Percentiles rank a stretch among this genome's conserved stretches.
phyloP scores from a whole-genome alignment of 2,797 vertebrate species.

The Paramormyrops hopkinsi region DNA sequence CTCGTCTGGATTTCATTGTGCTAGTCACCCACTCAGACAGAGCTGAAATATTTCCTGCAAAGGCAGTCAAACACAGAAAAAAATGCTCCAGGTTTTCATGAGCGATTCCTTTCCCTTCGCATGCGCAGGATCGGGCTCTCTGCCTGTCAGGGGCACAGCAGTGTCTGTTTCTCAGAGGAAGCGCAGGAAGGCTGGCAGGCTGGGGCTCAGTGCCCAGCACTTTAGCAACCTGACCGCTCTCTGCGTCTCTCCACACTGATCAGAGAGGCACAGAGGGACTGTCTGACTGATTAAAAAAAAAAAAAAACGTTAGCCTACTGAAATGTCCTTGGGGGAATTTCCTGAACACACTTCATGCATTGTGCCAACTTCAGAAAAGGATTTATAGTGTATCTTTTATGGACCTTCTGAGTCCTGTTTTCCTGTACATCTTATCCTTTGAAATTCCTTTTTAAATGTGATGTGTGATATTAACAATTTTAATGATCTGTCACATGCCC shows the following conservation, averaged over 20 bases:
- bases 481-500: neutral
- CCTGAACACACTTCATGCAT: neutral
- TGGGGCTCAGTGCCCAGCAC: neutral
- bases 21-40: neutral
- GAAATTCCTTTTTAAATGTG: neutral
- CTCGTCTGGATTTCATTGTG: neutral
- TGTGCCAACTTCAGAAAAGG: neutral
- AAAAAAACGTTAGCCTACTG: neutral
- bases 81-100: neutral
- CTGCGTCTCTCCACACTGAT: neutral
- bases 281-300: neutral
- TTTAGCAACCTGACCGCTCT: neutral
- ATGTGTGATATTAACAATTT: neutral
- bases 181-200: neutral
- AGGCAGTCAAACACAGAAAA: neutral
- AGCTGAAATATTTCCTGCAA: constrained; percentile 5
- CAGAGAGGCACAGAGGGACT: neutral
- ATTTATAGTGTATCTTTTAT: neutral
- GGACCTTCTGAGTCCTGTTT: neutral
- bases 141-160: neutral
- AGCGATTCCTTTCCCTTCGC: neutral
- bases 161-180: neutral
- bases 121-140: neutral
- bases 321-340: neutral
- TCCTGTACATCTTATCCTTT: neutral